Evolutionary conservation across 1,140 invertebrate species (phyloP), one percentile per base, ranked within the genome.

Genomic region (Drosophila tsacasi): DNA sequence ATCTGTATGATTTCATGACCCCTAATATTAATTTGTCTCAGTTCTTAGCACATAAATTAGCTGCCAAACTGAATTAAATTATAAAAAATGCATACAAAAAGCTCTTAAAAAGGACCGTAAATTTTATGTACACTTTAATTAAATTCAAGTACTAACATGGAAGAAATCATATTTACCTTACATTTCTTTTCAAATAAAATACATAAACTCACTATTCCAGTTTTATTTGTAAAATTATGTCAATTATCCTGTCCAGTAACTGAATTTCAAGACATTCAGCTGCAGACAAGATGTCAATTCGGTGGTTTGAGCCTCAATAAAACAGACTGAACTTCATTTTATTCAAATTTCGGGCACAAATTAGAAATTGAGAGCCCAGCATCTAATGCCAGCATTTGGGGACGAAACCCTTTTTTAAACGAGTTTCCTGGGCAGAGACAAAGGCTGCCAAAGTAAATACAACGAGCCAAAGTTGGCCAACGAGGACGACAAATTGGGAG

Each of bases 401-500:
- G 13, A 3, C 44, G 27, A 74, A 75, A 73, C 39, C 47, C 68
- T 54, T 73, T 71, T 63, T 39, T 74, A 63, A 63, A 55, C 71
- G 72, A 55, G 59, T 75, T 75, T 55, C 27, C 71, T 60, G 13
- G 23, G 61, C 62, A n/a, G 32, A 62, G 57, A 23, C 52, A 64
- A 57, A 57, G 42, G 54, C 44, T 52, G 47, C 47, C 30, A 73
- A 55, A 55, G 69, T 65, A 76, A 76, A 76, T 76, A 76, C 62
- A 27, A 66, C 60, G 32, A 54, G 54, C 27, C 55, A 58, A 57
- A 59, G 59, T 75, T 65, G 52, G 30, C 23, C 73, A 32, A 63
- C 40, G 57, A 19, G 25, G 25, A 50, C 17, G 25, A 76, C 74
- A 76, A 76, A 76, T 76, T 76, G 72, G 69, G 50, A 61, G 58